Conservation (phyloP, 35 echinoderm and acorn worm species). For the Eucidaris tribuloides region DNA sequence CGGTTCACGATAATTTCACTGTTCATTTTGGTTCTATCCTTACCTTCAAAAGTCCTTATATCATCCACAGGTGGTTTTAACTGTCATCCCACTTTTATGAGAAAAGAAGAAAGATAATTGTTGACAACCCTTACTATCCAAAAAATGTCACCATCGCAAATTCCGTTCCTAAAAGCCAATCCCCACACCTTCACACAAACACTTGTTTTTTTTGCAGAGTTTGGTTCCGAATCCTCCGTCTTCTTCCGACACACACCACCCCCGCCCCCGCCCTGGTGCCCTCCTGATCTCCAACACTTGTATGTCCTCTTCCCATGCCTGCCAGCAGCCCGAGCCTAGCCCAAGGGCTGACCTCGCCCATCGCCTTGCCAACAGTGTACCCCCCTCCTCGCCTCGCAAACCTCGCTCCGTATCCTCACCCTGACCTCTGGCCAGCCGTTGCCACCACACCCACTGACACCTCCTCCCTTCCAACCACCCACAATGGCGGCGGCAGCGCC, state of each 20-base stretch:
- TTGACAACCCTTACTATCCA: too few relatives aligned
- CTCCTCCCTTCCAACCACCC: conserved; percentile 50
- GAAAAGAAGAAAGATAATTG: too few relatives aligned
- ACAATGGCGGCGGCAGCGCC: conserved; percentile 34
- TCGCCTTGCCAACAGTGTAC: conserved; percentile 39
- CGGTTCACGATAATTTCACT: too few relatives aligned
- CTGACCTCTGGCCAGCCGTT: not conserved
- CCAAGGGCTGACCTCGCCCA: conserved; percentile 63
- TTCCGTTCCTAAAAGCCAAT: not conserved
- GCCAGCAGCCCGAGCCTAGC: conserved; percentile 57
- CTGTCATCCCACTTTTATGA: too few relatives aligned
- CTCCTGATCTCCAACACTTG: conserved; percentile 13
- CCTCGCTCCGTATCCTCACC: conserved; percentile 22
- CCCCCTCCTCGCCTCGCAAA: conserved; percentile 42
- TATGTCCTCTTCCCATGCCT: conserved; percentile 42
- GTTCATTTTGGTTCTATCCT: too few relatives aligned
- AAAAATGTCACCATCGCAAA: too few relatives aligned
- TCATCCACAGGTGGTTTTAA: too few relatives aligned
- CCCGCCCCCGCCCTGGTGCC: not conserved
- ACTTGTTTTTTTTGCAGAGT: not conserved
- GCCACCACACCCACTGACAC: not conserved
- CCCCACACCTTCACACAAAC: conserved; percentile 7
- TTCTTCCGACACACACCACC: not conserved
- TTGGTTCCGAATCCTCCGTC: conserved; percentile 10
- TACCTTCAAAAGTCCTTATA: too few relatives aligned